These are phyloP conservation scores for Callipepla squamata DNA, from an alignment of 2,113 vertebrate species.

Conservation along the genomic window DNA sequence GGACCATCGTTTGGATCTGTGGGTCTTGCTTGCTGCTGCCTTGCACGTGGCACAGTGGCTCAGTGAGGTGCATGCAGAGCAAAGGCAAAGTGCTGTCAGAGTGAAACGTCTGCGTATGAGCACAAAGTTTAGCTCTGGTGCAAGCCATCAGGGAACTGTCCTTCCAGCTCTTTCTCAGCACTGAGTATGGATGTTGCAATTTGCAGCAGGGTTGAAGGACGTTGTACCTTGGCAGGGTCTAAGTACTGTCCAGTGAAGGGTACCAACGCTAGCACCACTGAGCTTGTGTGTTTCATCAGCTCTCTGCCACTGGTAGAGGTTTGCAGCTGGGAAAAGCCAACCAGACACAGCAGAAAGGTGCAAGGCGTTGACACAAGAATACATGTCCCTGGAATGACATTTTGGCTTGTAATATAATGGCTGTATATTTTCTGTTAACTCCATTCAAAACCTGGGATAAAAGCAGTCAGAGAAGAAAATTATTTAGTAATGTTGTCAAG, in stretches of 20 bases:
- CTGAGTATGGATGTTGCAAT: background rate
- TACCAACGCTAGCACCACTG: background rate
- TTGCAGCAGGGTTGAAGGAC: background rate
- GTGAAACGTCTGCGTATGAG: background rate
- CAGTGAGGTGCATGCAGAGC: background rate
- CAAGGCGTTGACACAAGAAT: background rate
- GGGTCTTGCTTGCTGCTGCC: background rate
- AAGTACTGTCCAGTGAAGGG: background rate
- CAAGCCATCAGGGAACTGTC: background rate
- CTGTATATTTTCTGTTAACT: background rate
- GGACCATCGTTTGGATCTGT: background rate
- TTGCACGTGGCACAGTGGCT: background rate
- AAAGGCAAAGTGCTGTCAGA: background rate
- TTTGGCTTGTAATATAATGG: background rate
- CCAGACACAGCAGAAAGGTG: background rate
- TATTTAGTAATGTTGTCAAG: background rate
- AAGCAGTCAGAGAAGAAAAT: background rate
- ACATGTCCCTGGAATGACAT: background rate
- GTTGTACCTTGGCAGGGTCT: background rate
- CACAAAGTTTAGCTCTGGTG: background rate
- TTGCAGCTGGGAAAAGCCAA: background rate
- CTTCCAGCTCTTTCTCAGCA: background rate
- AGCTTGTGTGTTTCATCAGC: fast-evolving
- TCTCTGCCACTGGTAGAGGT: background rate
- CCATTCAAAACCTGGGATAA: background rate